phyloP scores from a whole-genome alignment of 1,140 invertebrate genomes.

The Leptopilina clavipes region DNA sequence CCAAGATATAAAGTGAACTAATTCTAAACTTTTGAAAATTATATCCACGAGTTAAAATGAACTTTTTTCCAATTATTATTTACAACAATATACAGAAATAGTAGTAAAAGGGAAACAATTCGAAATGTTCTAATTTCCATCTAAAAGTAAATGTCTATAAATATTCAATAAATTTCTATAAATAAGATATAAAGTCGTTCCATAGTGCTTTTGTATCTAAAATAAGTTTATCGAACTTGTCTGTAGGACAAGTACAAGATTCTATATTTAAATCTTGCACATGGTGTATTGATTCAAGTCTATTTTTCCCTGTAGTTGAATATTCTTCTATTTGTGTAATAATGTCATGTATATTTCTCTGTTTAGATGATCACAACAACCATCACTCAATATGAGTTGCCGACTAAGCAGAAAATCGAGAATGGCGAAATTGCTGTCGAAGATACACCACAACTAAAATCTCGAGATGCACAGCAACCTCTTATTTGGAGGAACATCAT shows the following conservation, averaged over 20 bases:
- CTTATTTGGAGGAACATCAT: slow-evolving; percentile 68
- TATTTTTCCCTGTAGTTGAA: neutral
- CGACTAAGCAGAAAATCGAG: slow-evolving; percentile 40
- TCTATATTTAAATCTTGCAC: neutral
- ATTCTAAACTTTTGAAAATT: too few species aligned
- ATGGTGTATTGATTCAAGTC: neutral
- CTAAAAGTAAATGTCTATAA: too few species aligned
- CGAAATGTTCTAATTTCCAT: too few species aligned
- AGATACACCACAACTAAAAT: slow-evolving; percentile 44
- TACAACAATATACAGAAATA: too few species aligned
- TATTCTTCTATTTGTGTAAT: neutral
- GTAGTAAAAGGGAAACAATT: too few species aligned
- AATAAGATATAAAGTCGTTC: neutral
- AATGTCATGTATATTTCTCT: neutral
- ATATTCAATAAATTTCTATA: neutral
- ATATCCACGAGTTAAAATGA: too few species aligned
- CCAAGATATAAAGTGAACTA: too few species aligned
- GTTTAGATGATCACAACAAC: slow-evolving; percentile 49
- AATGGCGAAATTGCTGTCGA: slow-evolving; percentile 35
- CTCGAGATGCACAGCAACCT: slow-evolving; percentile 54
- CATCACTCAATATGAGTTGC: slow-evolving; percentile 60
- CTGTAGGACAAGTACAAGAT: neutral
- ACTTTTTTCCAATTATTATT: too few species aligned
- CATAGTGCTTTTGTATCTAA: neutral
- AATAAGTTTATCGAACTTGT: neutral